Evolutionary conservation across 2,888 invertebrate species (phyloP).

Genomic region (Campaea margaritaria): DNA sequence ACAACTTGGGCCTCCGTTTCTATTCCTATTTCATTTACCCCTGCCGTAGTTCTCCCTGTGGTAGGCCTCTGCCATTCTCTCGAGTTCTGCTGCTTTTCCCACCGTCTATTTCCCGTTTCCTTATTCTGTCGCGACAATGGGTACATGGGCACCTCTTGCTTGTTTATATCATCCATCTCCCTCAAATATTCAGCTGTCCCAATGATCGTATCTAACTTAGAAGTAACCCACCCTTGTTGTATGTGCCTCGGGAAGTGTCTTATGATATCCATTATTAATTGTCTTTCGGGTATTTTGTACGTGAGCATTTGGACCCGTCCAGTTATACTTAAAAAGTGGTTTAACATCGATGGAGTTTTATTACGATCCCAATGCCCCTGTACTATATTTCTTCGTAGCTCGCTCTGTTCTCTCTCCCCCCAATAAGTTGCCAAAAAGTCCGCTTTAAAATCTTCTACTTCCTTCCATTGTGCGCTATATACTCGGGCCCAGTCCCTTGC

Average conservation of each 20-base stretch:
- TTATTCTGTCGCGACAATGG: background rate
- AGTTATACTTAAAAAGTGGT: conserved; percentile 2
- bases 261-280: conserved; percentile 6
- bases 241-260: conserved; percentile 10
- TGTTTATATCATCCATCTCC: conserved; percentile 1
- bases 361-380: background rate
- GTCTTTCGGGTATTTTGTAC: conserved; percentile 8
- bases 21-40: background rate
- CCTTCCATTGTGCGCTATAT: conserved; percentile 2
- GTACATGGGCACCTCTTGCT: background rate
- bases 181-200: conserved; percentile 11
- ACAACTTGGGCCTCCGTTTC: background rate
- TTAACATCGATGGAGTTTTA: conserved; percentile 1
- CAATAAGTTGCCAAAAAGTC: conserved; percentile 17
- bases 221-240: conserved; percentile 11
- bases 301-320: conserved; percentile 10
- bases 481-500: conserved; percentile 9
- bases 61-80: background rate
- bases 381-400: conserved; percentile 2
- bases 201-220: background rate
- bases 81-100: background rate
- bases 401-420: conserved; percentile 12
- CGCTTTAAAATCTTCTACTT: conserved; percentile 9
- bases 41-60: background rate
- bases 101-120: background rate